A percentile compares a stretch with the other conserved stretches of the same genome.
Conservation (phyloP, 2,797 vertebrate species). For the Onychomys leucogaster region DNA sequence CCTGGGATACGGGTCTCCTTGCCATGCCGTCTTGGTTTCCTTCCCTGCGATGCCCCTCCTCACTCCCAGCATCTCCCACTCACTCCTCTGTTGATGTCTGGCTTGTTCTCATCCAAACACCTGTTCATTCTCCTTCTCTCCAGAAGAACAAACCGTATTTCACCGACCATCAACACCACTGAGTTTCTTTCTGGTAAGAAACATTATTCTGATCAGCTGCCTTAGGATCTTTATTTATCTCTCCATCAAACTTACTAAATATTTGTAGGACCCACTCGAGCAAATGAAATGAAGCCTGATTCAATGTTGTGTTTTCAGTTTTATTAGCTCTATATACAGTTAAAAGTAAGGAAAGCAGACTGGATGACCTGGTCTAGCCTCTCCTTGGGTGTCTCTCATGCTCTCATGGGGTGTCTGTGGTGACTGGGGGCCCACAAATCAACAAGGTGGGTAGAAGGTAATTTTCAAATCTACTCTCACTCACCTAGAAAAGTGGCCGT, state of each 20-base stretch:
- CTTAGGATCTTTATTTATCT: slow-evolving; percentile 59
- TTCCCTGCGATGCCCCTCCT: neutral
- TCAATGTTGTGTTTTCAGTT: slow-evolving; percentile 49
- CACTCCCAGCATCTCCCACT: neutral
- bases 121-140: neutral
- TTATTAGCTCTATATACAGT: slow-evolving; percentile 35
- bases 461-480: neutral
- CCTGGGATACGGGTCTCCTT: neutral
- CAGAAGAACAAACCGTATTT: neutral
- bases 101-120: neutral
- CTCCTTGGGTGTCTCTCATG: neutral
- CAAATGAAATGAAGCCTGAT: neutral
- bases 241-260: slow-evolving; percentile 53
- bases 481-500: neutral
- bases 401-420: neutral
- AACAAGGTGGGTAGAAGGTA: neutral
- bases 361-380: neutral
- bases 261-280: neutral
- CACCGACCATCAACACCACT: neutral
- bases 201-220: neutral
- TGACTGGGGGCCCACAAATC: neutral
- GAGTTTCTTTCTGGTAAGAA: neutral
- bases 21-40: neutral
- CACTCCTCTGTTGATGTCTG: neutral
- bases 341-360: neutral